Evolutionary conservation across 2,888 invertebrate genomes (phyloP), one percentile per base, ranked within the genome.

Genomic region (Heliconius hortense): DNA sequence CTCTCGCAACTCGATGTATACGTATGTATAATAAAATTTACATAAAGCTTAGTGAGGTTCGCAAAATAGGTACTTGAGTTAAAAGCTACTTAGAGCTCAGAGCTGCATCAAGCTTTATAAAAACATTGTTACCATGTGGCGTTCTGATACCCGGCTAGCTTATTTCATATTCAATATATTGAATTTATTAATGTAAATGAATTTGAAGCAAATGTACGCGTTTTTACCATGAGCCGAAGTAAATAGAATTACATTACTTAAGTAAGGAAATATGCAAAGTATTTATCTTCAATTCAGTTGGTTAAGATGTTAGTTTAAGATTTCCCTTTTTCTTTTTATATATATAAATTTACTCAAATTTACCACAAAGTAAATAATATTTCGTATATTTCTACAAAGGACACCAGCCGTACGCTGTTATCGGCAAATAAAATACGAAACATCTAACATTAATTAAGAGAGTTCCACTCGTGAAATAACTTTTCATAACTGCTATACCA

Each of bases 371-470:
- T 31, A 31, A 15, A 5, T n/a, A 4, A 28, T n/a, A 31, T 28
- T 28, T 53, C 53, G 18, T 21, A 43, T 60, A 43, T 43, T 71
- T 13, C 4, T 7, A 28, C 39, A 60, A 60, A 71, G 39, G n/a
- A 59, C 26, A 39, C 21, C 11, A 10, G 15, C 43, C 39, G 26
- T 24, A 62, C 26, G 39, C 62, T 26, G 39, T 24, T 62, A 62
- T 71, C 60, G 60, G 26, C 21, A 72, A 74, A 76, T 74, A 74
- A 78, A 78, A 53, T 24, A 53, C 39, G 63, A 56, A 68, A 75
- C 8, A 69, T 60, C 59, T 75, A 73, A 75, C 60, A 35, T 77
- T 78, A 79, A 79, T 79, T 79, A 77, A 79, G 76, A 74, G 67
- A 76, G 59, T 59, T 59, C 73, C 75, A 39, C 66, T 60, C 53